Evolutionary conservation across 2,888 invertebrate genomes (phyloP).

Genomic region (Cryptosula pallasiana): DNA sequence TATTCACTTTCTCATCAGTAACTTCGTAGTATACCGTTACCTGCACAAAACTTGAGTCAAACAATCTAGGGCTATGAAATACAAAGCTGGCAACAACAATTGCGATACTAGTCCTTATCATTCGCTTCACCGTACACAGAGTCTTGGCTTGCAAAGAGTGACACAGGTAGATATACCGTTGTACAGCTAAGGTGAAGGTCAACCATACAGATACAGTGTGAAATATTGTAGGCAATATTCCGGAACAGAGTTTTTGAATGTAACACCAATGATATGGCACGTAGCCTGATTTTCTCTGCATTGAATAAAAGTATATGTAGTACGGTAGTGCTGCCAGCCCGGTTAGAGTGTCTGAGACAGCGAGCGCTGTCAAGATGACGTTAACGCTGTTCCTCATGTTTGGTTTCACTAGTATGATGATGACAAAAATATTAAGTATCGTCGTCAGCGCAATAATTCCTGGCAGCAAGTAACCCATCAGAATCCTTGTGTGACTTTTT

Average conservation of each 20-base stretch:
- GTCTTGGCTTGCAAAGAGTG: constrained; percentile 81
- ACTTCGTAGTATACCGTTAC: not conserved
- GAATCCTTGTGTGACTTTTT: constrained; percentile 48
- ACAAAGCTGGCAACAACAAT: constrained; percentile 73
- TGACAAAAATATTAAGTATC: constrained; percentile 84
- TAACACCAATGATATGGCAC: constrained; percentile 70
- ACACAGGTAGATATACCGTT: constrained; percentile 90
- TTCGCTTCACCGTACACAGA: constrained; percentile 61
- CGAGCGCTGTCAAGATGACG: constrained; percentile 90
- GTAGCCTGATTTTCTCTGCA: constrained; percentile 79
- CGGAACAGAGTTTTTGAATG: constrained; percentile 58
- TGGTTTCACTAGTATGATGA: constrained; percentile 78
- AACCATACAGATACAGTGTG: constrained; percentile 92
- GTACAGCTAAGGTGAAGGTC: constrained; percentile 81
- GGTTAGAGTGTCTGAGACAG: constrained; percentile 88
- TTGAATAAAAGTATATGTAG: constrained; percentile 84
- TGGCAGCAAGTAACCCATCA: constrained; percentile 76
- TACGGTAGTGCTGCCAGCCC: constrained; percentile 58
- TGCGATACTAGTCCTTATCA: constrained; percentile 70
- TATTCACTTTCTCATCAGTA: not conserved
- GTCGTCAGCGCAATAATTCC: constrained; percentile 78
- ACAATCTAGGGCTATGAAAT: constrained; percentile 76
- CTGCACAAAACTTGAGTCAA: constrained; percentile 60
- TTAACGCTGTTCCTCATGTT: constrained; percentile 91
- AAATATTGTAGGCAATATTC: constrained; percentile 58